Conservation (phyloP, 2,113 vertebrate genomes). For the Thomomys bottae region DNA sequence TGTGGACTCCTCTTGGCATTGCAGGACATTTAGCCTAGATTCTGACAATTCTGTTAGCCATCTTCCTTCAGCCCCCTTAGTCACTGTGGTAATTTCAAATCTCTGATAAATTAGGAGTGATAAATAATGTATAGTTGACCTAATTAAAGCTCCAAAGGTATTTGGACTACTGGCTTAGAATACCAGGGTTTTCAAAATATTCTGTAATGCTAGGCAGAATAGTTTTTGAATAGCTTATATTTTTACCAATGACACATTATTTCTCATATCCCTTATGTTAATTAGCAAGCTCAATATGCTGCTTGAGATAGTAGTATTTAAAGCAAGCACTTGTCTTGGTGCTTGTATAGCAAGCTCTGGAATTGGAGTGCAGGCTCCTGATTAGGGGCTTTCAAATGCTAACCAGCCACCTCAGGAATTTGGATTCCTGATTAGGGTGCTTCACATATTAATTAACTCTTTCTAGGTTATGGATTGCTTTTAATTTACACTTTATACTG, state of each 20-base stretch:
- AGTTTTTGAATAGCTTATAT: constrained; percentile 23
- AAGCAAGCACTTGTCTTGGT: constrained; percentile 64
- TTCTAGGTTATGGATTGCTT: constrained; percentile 60
- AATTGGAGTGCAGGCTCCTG: constrained; percentile 64
- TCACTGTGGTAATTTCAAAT: neutral
- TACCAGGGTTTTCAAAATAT: constrained; percentile 40
- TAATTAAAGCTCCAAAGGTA: neutral
- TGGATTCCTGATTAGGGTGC: constrained; percentile 72
- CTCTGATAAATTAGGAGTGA: neutral
- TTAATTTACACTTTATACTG: constrained; percentile 45
- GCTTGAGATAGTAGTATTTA: constrained; percentile 64
- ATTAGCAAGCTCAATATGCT: constrained; percentile 43
- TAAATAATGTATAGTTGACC: neutral
- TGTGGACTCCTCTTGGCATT: neutral
- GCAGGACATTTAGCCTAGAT: neutral
- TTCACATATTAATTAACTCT: constrained; percentile 73
- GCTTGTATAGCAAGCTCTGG: constrained; percentile 54
- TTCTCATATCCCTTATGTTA: constrained; percentile 60
- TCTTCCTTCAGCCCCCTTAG: too few relatives aligned
- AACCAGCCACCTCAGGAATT: constrained; percentile 70
- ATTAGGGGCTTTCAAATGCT: constrained; percentile 79
- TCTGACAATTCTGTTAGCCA: neutral
- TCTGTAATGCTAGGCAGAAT: constrained; percentile 19
- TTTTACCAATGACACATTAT: constrained; percentile 52
- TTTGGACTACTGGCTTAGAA: neutral